Evolutionary conservation across 2,888 invertebrate genomes (phyloP).

Genomic region (Drosophila vallismaia): DNA sequence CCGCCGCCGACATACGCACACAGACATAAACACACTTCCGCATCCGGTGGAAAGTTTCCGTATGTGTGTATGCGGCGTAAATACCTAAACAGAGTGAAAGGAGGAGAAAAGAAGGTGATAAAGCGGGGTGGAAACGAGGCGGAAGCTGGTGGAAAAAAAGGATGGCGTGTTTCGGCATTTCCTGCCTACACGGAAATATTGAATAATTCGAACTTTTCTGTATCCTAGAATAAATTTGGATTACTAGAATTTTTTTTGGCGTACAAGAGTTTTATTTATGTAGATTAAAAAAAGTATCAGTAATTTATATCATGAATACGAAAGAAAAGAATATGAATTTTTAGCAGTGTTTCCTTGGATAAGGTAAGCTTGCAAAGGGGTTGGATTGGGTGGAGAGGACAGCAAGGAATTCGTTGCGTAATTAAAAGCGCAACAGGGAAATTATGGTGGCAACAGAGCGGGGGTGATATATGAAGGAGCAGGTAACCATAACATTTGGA

Average conservation of each 20-base stretch:
- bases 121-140: conserved; percentile 2
- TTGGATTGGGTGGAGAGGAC: conserved; percentile 3
- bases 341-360: conserved; percentile 43
- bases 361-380: conserved; percentile 42
- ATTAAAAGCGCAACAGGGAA: conserved; percentile 73
- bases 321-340: too few relatives aligned
- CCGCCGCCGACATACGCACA: conserved; percentile 33
- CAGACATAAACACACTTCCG: conserved; percentile 44
- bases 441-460: not conserved
- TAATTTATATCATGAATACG: too few relatives aligned
- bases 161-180: conserved; percentile 16
- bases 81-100: conserved; percentile 56
- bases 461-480: conserved; percentile 14
- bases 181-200: conserved; percentile 30
- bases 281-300: too few relatives aligned
- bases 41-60: conserved; percentile 44
- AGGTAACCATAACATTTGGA: conserved; percentile 53
- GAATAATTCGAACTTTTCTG: not conserved
- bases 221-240: conserved; percentile 52
- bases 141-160: not conserved
- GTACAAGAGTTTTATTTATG: too few relatives aligned
- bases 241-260: conserved; percentile 49
- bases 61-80: conserved; percentile 42
- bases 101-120: conserved; percentile 37
- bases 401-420: conserved; percentile 48